Base-by-base conservation (phyloP, 2,113 vertebrate genomes). In the Nycticebus coucang region DNA sequence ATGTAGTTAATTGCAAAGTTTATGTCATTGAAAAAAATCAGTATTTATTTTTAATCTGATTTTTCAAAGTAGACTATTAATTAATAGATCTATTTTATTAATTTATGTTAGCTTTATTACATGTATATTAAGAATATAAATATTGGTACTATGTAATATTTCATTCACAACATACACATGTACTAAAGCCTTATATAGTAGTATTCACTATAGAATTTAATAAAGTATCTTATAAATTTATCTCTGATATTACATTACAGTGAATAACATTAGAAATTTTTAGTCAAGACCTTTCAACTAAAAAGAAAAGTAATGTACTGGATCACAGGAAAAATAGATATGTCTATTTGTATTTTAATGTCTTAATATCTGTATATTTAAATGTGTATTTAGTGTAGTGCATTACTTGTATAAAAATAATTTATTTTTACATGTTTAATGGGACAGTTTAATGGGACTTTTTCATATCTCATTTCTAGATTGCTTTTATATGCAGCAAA, bases 221-320 rank as follows among this genome's bases (percentile, higher is more conserved):
- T 72, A 78, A 93, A 33, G 19, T 30, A 75, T 50, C 71, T 35
- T 83, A 87, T 86, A 53, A 74, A 33, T 45, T 59, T 87, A 45
- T 69, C 55, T 79, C n/a, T 87, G 80, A 78, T 12, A 28, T 94
- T 92, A 30, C 2, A 72, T 60, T 22, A 75, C 6, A 66, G 2
- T 94, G n/a, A 68, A 2, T 89, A 82, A 80, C 11, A 74, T 45
- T 85, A 79, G 33, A 75, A 91, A 96, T 93, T 86, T 93, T 79
- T 59, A 87, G 8, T 74, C 64, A 80, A 68, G 22, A 30, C 0
- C 2, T 69, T 90, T 66, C n/a, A 87, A 22, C 62, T 19, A 45
- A 91, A 90, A 79, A 35, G 6, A 95, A 64, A 79, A 84, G 37
- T 24, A 11, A 75, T 94, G 35, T 41, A 72, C 33, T 14, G 69